These are phyloP conservation scores for Oligia latruncula DNA, from an alignment of 2,888 invertebrate species.

Conservation along the genomic window DNA sequence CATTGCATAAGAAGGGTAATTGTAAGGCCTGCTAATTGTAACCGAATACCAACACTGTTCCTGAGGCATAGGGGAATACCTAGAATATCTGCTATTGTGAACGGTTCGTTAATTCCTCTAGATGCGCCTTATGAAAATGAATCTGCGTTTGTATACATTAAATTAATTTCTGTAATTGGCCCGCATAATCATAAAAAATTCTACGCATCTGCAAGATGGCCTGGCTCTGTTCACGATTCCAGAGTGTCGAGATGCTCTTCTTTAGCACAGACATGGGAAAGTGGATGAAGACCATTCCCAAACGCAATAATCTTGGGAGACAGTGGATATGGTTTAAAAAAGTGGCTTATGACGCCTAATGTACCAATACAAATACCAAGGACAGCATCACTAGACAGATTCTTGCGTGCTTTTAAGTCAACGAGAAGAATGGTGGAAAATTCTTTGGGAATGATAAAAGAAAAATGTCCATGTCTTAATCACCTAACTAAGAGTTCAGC, in stretches of 20 bases:
- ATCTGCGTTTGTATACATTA: neutral
- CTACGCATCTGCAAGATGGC: conserved; percentile 1
- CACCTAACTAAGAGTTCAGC: neutral
- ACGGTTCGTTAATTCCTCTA: neutral
- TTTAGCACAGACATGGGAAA: neutral
- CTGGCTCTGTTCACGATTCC: neutral
- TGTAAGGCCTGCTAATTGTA: neutral
- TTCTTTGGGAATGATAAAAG: neutral
- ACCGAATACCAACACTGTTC: no score
- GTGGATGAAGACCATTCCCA: neutral
- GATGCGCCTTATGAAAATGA: neutral
- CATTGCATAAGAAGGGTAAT: neutral
- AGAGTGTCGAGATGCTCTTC: neutral
- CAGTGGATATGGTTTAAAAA: neutral
- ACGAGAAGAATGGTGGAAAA: neutral
- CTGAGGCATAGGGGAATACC: neutral
- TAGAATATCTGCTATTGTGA: conserved; percentile 7
- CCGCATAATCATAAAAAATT: no score
- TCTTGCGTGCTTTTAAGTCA: no score
- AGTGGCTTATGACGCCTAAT: neutral
- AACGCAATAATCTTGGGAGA: neutral
- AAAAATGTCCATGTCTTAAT: neutral
- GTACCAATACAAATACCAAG: neutral
- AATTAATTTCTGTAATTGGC: no score
- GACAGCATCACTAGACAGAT: neutral